phyloP scores from a whole-genome alignment of 92 coral and sea anemone species.

The Ricordea florida region DNA sequence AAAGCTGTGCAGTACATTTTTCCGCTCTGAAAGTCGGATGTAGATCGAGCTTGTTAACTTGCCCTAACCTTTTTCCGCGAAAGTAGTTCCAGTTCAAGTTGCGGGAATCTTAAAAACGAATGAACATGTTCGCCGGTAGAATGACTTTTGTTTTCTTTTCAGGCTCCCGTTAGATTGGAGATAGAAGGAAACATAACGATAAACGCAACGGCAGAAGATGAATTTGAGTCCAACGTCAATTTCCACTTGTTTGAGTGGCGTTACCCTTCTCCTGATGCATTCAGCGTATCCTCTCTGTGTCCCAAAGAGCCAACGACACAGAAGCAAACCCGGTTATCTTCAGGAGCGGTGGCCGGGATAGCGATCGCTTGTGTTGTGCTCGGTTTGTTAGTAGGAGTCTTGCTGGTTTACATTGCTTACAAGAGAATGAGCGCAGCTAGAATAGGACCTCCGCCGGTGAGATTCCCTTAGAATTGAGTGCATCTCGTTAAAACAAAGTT shows the following conservation, averaged over 20 bases:
- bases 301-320: slow-evolving; percentile 13
- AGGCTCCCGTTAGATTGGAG: slow-evolving; percentile 32
- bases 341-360: slow-evolving; percentile 35
- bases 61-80: neutral
- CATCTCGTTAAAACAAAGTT: no score
- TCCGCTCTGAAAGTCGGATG: neutral
- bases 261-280: slow-evolving; percentile 9
- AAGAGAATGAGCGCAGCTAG: no score
- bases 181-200: slow-evolving; percentile 5
- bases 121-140: no score
- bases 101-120: no score
- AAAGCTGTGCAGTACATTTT: neutral
- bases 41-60: neutral
- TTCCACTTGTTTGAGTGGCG: slow-evolving; percentile 36
- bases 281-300: slow-evolving; percentile 7
- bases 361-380: slow-evolving; percentile 6
- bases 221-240: slow-evolving; percentile 3
- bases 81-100: no score
- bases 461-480: no score
- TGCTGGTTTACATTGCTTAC: neutral
- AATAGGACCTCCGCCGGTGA: no score
- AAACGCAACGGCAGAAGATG: slow-evolving; percentile 5
- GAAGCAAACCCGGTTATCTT: neutral
- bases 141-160: neutral
- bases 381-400: neutral